Percentiles rank a stretch among this genome's conserved stretches.
phyloP scores from a whole-genome alignment of 2,113 vertebrate genomes.

The Phycodurus eques region DNA sequence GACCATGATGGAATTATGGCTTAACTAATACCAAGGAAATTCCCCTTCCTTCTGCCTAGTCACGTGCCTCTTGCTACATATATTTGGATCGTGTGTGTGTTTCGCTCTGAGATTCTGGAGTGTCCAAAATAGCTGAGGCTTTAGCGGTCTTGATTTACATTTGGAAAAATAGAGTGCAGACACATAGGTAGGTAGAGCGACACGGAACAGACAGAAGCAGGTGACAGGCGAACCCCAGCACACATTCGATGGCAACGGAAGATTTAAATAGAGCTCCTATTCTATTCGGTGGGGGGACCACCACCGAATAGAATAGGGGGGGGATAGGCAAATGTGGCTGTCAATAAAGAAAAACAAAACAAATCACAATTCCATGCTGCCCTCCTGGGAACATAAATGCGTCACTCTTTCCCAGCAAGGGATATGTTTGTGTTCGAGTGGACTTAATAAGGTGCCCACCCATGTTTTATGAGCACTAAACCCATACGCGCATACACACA shows the following conservation, averaged over 20 bases:
- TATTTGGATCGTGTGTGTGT: conserved; percentile 22
- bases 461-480: conserved; percentile 5
- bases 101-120: conserved; percentile 4
- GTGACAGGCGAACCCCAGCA: conserved; percentile 18
- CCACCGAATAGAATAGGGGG: background rate
- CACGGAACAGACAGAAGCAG: conserved; percentile 33
- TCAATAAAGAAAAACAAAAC: background rate
- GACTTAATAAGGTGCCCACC: conserved; percentile 11
- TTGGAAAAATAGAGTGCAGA: conserved; percentile 34
- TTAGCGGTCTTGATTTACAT: conserved; percentile 36
- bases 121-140: conserved; percentile 50
- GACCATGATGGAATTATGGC: conserved; percentile 39
- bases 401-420: background rate
- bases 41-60: conserved; percentile 35
- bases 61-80: conserved; percentile 26
- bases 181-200: conserved; percentile 16
- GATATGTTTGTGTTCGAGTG: conserved; percentile 16
- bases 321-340: background rate
- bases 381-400: background rate
- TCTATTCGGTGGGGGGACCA: background rate
- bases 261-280: conserved; percentile 3
- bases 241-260: background rate
- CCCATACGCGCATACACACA: background rate
- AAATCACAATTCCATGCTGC: conserved; percentile 2
- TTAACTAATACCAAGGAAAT: conserved; percentile 45